phyloP scores from a whole-genome alignment of 2,888 invertebrate species.

The Himalopsyche tibetana region DNA sequence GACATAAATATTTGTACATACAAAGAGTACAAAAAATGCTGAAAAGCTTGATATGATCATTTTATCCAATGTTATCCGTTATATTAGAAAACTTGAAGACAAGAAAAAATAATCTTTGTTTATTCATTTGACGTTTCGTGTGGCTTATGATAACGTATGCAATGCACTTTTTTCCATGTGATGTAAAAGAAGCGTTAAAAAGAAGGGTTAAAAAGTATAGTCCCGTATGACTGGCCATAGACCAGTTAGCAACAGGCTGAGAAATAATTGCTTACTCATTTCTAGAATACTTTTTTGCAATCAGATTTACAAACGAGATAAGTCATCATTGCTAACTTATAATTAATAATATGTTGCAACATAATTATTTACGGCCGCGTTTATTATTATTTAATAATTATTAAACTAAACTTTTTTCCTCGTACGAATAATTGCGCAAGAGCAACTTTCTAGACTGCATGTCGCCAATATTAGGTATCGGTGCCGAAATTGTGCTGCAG shows the following conservation, averaged over 20 bases:
- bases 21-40: no score
- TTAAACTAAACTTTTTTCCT: neutral
- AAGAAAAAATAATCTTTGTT: no score
- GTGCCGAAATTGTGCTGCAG: no score
- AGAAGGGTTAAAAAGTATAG: neutral
- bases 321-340: conserved; percentile 13
- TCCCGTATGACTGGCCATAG: neutral
- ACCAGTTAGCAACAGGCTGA: neutral
- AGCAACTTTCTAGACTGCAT: conserved; percentile 32
- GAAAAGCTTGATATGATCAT: no score
- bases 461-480: neutral
- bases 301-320: conserved; percentile 27
- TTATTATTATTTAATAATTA: conserved; percentile 11
- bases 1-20: no score
- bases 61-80: no score
- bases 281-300: conserved; percentile 8
- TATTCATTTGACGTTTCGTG: no score
- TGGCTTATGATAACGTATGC: no score
- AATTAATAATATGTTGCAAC: conserved; percentile 19
- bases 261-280: neutral
- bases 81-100: no score
- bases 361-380: neutral
- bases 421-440: neutral
- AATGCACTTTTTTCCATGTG: no score
- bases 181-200: neutral